Evolutionary conservation across 2,113 vertebrate genomes (phyloP).

Genomic region (Tetraodon nigroviridis): DNA sequence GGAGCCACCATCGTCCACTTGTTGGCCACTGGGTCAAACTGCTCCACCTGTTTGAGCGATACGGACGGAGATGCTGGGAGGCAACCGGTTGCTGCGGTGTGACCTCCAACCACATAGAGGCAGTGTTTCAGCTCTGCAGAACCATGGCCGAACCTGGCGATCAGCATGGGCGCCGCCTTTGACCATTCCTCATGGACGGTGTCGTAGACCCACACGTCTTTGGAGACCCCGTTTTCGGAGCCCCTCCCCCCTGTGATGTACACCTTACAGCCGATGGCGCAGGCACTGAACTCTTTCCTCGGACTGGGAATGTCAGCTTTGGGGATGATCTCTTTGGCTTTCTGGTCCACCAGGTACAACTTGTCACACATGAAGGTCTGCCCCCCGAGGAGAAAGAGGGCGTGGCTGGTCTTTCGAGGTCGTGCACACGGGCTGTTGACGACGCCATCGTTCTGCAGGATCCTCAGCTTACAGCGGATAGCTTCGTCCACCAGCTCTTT

Average conservation of each 20-base stretch:
- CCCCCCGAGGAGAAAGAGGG: constrained; percentile 79
- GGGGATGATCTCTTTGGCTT: constrained; percentile 82
- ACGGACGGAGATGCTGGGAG: constrained; percentile 82
- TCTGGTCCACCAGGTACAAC: constrained; percentile 80
- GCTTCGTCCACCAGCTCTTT: constrained; percentile 81
- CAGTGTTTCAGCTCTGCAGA: constrained; percentile 80
- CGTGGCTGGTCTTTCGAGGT: constrained; percentile 80
- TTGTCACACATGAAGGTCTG: constrained; percentile 85
- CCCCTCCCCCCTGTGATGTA: constrained; percentile 82
- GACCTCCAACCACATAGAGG: constrained; percentile 81
- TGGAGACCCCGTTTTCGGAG: constrained; percentile 82
- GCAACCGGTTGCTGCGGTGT: constrained; percentile 78
- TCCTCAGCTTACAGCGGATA: constrained; percentile 78
- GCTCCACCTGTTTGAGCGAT: constrained; percentile 83
- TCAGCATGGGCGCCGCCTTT: constrained; percentile 82
- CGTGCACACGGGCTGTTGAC: constrained; percentile 79
- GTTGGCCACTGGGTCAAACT: constrained; percentile 79
- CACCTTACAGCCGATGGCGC: constrained; percentile 81
- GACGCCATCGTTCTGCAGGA: constrained; percentile 82
- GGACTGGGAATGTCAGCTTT: constrained; percentile 83
- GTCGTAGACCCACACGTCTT: constrained; percentile 84
- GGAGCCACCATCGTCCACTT: constrained; percentile 84
- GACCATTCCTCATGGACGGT: constrained; percentile 82
- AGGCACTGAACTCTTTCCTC: constrained; percentile 83
- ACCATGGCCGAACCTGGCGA: constrained; percentile 82